phyloP scores from a whole-genome alignment of 2,888 invertebrate species.

The Melipona beecheii region DNA sequence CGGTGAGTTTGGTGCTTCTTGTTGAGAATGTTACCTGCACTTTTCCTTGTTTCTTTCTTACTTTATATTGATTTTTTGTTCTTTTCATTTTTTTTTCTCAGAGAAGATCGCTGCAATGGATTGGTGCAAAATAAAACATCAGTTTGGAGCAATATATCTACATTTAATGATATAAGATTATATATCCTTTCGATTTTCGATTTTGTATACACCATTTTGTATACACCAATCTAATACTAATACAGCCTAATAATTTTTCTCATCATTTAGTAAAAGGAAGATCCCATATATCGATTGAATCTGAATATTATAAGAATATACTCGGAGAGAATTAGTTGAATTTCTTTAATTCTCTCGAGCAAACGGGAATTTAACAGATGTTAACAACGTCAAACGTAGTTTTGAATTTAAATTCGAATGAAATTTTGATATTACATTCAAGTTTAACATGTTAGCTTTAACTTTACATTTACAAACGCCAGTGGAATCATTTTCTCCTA shows the following conservation, averaged over 20 bases:
- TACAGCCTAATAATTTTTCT: too few species aligned
- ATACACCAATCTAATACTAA: too few species aligned
- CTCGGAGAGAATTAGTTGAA: background rate
- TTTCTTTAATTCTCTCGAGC: too few species aligned
- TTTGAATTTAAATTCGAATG: background rate
- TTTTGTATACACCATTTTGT: too few species aligned
- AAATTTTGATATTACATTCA: background rate
- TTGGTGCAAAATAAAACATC: too few species aligned
- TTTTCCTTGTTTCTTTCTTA: conserved; percentile 7
- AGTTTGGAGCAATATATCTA: too few species aligned
- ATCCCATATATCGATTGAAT: background rate
- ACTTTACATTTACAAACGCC: background rate
- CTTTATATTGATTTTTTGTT: background rate
- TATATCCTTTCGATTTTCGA: too few species aligned
- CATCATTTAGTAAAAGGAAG: too few species aligned
- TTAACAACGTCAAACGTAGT: background rate
- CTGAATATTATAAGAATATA: background rate
- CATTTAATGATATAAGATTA: too few species aligned
- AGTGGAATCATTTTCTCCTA: background rate
- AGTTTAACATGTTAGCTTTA: background rate
- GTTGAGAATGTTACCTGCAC: conserved; percentile 26
- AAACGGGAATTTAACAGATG: too few species aligned
- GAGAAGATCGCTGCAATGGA: too few species aligned
- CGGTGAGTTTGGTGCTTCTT: background rate
- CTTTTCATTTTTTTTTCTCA: background rate